Conservation (phyloP, 2,888 invertebrate genomes). For the Masnerella sp. region DNA sequence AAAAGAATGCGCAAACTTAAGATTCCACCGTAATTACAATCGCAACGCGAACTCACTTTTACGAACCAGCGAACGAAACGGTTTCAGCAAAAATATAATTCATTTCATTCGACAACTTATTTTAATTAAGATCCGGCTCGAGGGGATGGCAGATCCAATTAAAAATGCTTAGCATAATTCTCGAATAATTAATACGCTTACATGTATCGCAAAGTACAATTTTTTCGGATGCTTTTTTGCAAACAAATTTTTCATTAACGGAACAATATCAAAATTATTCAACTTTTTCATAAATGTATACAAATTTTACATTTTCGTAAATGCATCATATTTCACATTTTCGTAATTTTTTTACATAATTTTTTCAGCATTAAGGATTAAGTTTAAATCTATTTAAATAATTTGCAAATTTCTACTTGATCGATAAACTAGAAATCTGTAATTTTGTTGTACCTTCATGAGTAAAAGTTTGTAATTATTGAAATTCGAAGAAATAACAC, state of each 20-base stretch:
- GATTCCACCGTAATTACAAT: slow-evolving; percentile 12
- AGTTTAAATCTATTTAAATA: too few relatives aligned
- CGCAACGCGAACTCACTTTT: slow-evolving; percentile 13
- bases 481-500: too few relatives aligned
- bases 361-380: too few relatives aligned
- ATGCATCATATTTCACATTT: too few relatives aligned
- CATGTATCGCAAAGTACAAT: neutral
- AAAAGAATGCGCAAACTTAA: slow-evolving; percentile 9
- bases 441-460: too few relatives aligned
- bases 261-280: too few relatives aligned
- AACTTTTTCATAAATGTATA: too few relatives aligned
- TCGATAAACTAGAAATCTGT: too few relatives aligned
- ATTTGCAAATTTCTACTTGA: too few relatives aligned
- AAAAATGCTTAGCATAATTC: slow-evolving; percentile 29
- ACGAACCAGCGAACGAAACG: slow-evolving; percentile 6
- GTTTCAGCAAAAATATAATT: slow-evolving; percentile 33
- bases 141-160: slow-evolving; percentile 23
- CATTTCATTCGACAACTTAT: slow-evolving; percentile 35
- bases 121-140: slow-evolving; percentile 19
- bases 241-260: neutral
- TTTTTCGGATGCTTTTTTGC: neutral
- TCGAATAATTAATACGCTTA: slow-evolving; percentile 17
- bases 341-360: too few relatives aligned
- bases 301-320: too few relatives aligned
- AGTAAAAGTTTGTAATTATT: too few relatives aligned